Evolutionary conservation across 1,140 invertebrate genomes (phyloP), one percentile per base, ranked within the genome.

Genomic region (Pseudomyrmex cubaensis): DNA sequence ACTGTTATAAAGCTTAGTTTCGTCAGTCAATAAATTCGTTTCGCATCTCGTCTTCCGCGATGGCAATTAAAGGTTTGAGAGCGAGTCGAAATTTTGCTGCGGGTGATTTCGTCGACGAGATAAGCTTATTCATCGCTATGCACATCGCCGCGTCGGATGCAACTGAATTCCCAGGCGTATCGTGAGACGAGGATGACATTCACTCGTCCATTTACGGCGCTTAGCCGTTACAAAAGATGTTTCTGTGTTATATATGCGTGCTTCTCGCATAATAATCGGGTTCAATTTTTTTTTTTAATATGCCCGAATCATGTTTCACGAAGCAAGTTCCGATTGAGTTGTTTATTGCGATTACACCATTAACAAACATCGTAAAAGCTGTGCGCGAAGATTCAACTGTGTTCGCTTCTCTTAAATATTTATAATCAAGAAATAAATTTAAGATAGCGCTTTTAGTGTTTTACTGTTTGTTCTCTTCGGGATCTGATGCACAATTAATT

Each of bases 181-280:
- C 66, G 76, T 80, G 76, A 80, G 76, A 80, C 76, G 54, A 72
- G 76, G 66, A 80, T 80, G 76, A 80, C 76, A 80, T 80, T 80
- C 76, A 80, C 54, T 61, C 44, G 66, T 80, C 46, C 22, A 25
- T 80, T 80, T 80, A 72, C 56, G n/a, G 67, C 4, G 54, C 15
- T 25, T 22, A 22, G 64, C 13, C 20, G 50, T 80, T 8, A 25
- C 35, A 76, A 70, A 56, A 12, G 20, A 78, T 77, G 46, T 25
- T 78, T 57, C 44, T 57, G 15, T 54, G 35, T 12, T 35, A 15
- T 1, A 13, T 20, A 56, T 2, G 52, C 50, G 62, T 57, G 17
- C 25, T 35, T 35, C 35, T 69, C 25, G 52, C 7, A 56, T 35
- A 59, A 59, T 17, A 25, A 44, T 35, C 15, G 22, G 20, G 20